phyloP scores from a whole-genome alignment of 2,797 vertebrate species.

The Amphiprion clarkii region DNA sequence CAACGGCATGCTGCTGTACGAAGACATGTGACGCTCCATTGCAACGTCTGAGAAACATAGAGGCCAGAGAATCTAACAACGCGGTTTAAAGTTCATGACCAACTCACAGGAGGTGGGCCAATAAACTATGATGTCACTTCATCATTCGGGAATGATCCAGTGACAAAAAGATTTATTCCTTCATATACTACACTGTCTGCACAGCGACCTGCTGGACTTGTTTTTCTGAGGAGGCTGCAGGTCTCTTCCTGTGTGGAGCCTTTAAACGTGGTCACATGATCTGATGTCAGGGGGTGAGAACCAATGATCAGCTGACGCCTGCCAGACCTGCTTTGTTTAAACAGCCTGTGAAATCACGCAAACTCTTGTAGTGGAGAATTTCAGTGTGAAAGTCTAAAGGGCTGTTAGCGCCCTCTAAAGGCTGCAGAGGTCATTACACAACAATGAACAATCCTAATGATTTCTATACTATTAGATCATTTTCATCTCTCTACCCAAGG shows the following conservation, averaged over 20 bases:
- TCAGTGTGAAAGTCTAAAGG: background rate
- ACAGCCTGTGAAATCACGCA: background rate
- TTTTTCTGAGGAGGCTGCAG: constrained; percentile 41
- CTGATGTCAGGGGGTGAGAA: constrained; percentile 9
- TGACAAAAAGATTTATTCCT: background rate
- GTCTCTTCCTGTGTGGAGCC: background rate
- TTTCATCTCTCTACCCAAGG: background rate
- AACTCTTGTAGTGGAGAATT: background rate
- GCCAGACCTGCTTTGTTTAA: background rate
- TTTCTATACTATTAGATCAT: background rate
- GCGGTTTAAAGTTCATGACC: constrained; percentile 12
- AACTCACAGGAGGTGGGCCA: constrained; percentile 27
- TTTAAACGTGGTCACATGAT: constrained; percentile 3
- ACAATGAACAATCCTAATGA: background rate
- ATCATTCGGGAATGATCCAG: constrained; percentile 15
- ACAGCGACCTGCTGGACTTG: constrained; percentile 56
- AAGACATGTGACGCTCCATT: constrained; percentile 67
- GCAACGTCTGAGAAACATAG: constrained; percentile 26
- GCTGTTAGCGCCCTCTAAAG: constrained; percentile 3
- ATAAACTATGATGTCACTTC: constrained; percentile 40
- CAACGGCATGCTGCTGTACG: constrained; percentile 91
- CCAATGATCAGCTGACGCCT: constrained; percentile 1
- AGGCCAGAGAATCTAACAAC: constrained; percentile 44
- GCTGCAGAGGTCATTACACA: constrained; percentile 3
- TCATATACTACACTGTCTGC: constrained; percentile 18